phyloP scores from a whole-genome alignment of 2,797 vertebrate species.

The Labroides dimidiatus region DNA sequence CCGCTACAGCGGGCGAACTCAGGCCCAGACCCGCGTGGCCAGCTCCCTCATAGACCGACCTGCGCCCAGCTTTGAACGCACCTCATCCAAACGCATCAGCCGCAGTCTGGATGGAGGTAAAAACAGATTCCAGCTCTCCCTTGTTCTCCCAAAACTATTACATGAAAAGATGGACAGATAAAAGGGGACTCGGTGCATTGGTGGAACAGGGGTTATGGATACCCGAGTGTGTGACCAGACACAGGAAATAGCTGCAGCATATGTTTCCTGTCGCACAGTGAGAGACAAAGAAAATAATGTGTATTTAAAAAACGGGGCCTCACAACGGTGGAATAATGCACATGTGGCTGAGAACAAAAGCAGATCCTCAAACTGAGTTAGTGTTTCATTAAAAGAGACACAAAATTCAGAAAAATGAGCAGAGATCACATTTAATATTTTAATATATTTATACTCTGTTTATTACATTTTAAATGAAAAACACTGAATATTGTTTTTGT shows the following conservation, averaged over 20 bases:
- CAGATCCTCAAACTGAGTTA: neutral
- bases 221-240: conserved; percentile 60
- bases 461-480: neutral
- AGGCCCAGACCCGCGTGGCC: conserved; percentile 92
- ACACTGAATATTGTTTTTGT: conserved; percentile 3
- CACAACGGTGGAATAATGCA: conserved; percentile 9
- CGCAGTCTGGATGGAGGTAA: conserved; percentile 97
- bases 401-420: neutral
- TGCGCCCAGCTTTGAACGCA: conserved; percentile 90
- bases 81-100: conserved; percentile 94
- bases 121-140: neutral
- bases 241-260: conserved; percentile 79
- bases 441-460: neutral
- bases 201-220: conserved; percentile 4
- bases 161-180: conserved; percentile 9
- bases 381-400: neutral
- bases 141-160: neutral
- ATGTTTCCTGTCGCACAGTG: conserved; percentile 74
- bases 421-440: neutral
- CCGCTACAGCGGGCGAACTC: conserved; percentile 96
- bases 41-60: conserved; percentile 96
- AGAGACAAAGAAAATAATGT: conserved; percentile 31
- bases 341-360: neutral
- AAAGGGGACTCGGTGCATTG: neutral
- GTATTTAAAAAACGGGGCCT: conserved; percentile 2